Evolutionary conservation across 2,888 invertebrate species (phyloP), one percentile per base, ranked within the genome.

Genomic region (Cheilosia scutellata): DNA sequence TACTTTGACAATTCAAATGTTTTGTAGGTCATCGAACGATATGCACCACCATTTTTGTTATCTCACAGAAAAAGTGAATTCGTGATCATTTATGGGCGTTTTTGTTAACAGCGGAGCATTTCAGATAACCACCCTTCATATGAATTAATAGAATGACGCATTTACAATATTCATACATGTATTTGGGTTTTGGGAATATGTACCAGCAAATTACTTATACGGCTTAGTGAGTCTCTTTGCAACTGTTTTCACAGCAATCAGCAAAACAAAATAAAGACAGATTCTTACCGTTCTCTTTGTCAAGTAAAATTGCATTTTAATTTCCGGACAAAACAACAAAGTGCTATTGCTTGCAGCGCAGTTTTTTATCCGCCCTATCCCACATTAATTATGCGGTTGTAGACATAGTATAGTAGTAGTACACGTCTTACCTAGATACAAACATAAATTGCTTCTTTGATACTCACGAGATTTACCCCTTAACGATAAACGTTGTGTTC

Each of bases 381-480:
- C 20, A 7, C 55, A 47, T 49, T 25, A 20, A 31, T 63, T 62
- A 33, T 75, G 33, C 55, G 62, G 63, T 71, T 71, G 68, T 62
- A 31, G 74, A 62, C 55, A 68, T 55, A 74, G 74, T 49, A 37
- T 11, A 37, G 37, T 37, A 4, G 11, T 37, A 11, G 37, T 37
- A 29, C 5, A 74, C 57, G 63, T 75, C 80, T 82, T 70, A 75
- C 75, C 75, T 78, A 82, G 66, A 77, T 82, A 57, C 55, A 74
- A 60, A 77, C 42, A 51, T 55, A 66, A 74, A 68, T 44, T 63
- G 62, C 74, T 27, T 25, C 47, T 83, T 78, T 78, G 79, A 75
- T 70, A 84, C 79, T 84, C 70, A 84, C 79, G 74, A 79, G 84
- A 79, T 74, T 79, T 75, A 79, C 70, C 75, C 13, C 60, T 75